Evolutionary conservation across 1,140 invertebrate genomes (phyloP).

Genomic region (Drosophila tsacasi): DNA sequence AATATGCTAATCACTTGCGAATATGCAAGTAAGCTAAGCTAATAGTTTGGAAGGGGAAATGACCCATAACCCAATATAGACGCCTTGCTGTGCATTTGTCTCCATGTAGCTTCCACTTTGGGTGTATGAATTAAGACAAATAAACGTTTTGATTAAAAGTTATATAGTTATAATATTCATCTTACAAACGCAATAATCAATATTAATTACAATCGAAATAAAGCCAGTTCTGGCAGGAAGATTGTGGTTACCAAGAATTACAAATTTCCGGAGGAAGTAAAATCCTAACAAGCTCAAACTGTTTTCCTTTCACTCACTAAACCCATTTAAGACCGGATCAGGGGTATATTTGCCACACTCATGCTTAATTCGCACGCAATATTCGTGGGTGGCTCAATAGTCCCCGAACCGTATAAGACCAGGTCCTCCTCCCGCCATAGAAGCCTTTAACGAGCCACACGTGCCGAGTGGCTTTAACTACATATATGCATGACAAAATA

Average conservation of each 20-base stretch:
- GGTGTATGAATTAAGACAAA: background rate
- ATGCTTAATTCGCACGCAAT: slow-evolving; percentile 38
- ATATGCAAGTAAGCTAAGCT: slow-evolving; percentile 10
- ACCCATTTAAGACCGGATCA: slow-evolving; percentile 23
- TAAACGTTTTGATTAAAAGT: background rate
- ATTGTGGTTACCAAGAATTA: background rate
- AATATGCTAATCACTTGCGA: slow-evolving; percentile 45
- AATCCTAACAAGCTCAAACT: background rate
- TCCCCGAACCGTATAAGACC: background rate
- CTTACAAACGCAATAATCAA: background rate
- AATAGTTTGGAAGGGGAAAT: slow-evolving; percentile 19
- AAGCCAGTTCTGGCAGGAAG: background rate
- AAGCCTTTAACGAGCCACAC: slow-evolving; percentile 51
- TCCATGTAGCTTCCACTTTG: background rate
- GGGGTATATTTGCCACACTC: slow-evolving; percentile 9
- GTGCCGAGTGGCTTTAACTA: slow-evolving; percentile 31
- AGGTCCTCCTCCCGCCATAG: slow-evolving; percentile 1
- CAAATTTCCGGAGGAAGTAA: background rate
- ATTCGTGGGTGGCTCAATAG: slow-evolving; percentile 2
- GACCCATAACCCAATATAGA: slow-evolving; percentile 1
- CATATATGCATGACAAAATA: slow-evolving; percentile 33
- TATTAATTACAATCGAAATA: background rate
- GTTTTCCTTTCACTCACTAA: background rate
- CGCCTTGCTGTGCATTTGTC: background rate
- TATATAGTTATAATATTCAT: background rate